Conservation (phyloP, 1,140 invertebrate genomes). For the Tetramorium alpestre region DNA sequence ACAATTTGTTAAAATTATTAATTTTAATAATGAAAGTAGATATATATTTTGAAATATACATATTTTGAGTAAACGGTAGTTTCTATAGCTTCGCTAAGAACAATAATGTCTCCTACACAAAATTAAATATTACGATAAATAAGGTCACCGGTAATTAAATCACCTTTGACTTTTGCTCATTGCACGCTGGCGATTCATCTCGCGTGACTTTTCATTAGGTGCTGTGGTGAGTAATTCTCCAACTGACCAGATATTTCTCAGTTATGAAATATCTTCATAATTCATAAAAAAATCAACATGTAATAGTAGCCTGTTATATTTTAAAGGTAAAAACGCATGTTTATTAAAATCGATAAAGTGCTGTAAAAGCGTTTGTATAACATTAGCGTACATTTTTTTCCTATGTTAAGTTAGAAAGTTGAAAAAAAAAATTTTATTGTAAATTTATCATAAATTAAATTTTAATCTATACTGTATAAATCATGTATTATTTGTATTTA, state of each 20-base stretch:
- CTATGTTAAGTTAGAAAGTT: not conserved
- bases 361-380: not conserved
- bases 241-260: not conserved
- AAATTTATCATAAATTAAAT: not conserved
- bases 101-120: not conserved
- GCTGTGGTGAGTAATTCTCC: not conserved
- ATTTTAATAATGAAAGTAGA: not conserved
- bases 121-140: conserved; percentile 51
- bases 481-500: not conserved
- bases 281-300: conserved; percentile 14
- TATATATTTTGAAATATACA: not conserved
- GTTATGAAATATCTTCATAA: not conserved
- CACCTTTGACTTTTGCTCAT: conserved; percentile 69
- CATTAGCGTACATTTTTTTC: not conserved
- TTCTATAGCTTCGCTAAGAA: conserved; percentile 4
- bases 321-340: not conserved
- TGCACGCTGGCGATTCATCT: conserved; percentile 31
- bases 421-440: not conserved
- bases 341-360: not conserved
- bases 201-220: conserved; percentile 47
- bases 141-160: conserved; percentile 67
- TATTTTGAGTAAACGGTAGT: not conserved
- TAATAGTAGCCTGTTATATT: not conserved
- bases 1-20: conserved; percentile 9
- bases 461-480: not conserved